phyloP scores from a whole-genome alignment of 2,888 invertebrate species.

The Prostheceraeus crozeri region DNA sequence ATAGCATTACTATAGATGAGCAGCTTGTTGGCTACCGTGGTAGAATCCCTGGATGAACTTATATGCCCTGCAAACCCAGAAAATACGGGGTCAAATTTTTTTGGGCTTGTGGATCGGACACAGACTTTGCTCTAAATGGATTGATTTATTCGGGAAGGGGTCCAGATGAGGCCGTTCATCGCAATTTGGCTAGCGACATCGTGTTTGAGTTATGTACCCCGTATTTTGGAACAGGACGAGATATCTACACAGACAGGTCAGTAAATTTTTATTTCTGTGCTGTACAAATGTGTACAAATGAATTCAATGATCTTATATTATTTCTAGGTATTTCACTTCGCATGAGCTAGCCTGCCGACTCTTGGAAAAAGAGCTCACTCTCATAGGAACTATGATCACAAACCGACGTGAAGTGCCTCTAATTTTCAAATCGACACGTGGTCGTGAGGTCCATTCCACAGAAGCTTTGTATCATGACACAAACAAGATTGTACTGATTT shows the following conservation, averaged over 20 bases:
- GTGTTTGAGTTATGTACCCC: conserved; percentile 14
- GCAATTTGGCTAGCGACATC: no score
- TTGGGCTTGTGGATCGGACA: conserved; percentile 8
- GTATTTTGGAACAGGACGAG: conserved; percentile 12
- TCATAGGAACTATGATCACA: background rate
- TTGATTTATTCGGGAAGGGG: conserved; percentile 8
- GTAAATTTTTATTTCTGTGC: no score
- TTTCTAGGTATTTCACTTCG: conserved; percentile 12
- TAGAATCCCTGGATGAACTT: conserved; percentile 11
- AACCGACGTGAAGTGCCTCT: background rate
- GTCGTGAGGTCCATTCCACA: background rate
- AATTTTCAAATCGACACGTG: background rate
- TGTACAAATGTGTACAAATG: no score
- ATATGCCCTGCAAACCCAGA: no score
- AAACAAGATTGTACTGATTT: background rate
- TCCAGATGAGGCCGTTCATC: conserved; percentile 5
- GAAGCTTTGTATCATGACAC: background rate
- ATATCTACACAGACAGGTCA: conserved; percentile 11
- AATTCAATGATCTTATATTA: no score
- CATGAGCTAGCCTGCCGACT: conserved; percentile 1
- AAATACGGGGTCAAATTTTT: background rate
- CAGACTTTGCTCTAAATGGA: background rate
- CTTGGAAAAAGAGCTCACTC: conserved; percentile 1
- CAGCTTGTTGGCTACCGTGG: conserved; percentile 21
- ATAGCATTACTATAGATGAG: conserved; percentile 12